Base-by-base conservation (phyloP, 2,888 invertebrate genomes). In the Sesia apiformis region DNA sequence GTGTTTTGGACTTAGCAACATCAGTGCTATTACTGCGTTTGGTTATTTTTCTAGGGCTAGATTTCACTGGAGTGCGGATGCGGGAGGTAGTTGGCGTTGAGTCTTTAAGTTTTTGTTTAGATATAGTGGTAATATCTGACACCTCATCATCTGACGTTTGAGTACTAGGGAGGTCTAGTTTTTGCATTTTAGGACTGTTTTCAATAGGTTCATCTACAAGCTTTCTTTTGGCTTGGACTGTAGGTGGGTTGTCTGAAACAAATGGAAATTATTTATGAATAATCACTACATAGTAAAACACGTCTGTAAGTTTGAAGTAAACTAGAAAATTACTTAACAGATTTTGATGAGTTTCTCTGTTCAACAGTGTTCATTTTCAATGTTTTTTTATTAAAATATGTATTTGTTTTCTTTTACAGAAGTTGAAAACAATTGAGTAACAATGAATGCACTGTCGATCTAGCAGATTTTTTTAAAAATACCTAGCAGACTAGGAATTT, bases 1-100 rank as follows among this genome's bases (percentile, higher is more conserved):
- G 84, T 51, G 81, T 80, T 69, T 76, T 81, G 2, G 76, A 69
- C 53, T 74, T 73, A 43, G 67, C 60, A 40, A 79, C 58, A 43
- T 88, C 86, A 6, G 69, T 80, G 57, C 89, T 90, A 60, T 84
- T 87, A 60, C 86, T 81, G 23, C 90, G 70, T 65, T 86, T 88
- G 2, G 63, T 58, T 0, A 80, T 60, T 59, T 66, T 78, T 56
- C 81, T 76, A 4, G 89, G 89, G 58, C 84, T 89, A 3, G 81
- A 76, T 40, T 78, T 70, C 4, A 74, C 60, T 0, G 84, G 81
- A 4, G 81, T 81, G 3, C 72, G 74, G 4, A 81, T 72, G 46
- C 78, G 74, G 6, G 80, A 83, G 7, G 78, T 78, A n/a, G 79
- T 77, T 54, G 83, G 82, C 51, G 67, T 73, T 46, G 51, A 8